Percentiles rank a stretch among this genome's conserved stretches.
Conservation (phyloP, 1,140 invertebrate species). For the Sinella curviseta region DNA sequence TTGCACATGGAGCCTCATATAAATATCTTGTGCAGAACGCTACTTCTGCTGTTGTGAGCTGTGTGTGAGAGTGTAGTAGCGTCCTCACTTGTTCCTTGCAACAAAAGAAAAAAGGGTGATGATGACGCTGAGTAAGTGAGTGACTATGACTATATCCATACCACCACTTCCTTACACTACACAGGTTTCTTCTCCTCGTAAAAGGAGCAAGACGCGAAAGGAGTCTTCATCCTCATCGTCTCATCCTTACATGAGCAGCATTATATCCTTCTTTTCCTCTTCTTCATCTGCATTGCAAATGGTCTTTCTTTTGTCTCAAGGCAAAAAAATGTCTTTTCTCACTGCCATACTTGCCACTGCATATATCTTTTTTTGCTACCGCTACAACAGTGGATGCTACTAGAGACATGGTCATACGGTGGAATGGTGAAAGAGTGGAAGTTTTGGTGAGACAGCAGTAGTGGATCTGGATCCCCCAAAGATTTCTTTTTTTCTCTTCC, state of each 20-base stretch:
- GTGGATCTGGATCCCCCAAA: neutral
- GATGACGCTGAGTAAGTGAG: neutral
- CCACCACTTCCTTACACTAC: neutral
- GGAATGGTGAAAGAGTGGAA: no score
- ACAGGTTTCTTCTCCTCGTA: neutral
- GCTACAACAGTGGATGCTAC: no score
- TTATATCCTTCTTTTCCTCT: conserved; percentile 21
- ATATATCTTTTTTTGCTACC: neutral
- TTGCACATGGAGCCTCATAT: conserved; percentile 47
- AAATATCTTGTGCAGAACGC: conserved; percentile 7
- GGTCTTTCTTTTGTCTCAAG: conserved; percentile 39
- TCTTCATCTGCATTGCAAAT: conserved; percentile 49
- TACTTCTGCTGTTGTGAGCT: neutral
- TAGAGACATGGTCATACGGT: no score
- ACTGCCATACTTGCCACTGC: neutral
- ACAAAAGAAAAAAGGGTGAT: neutral
- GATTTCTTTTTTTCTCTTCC: conserved; percentile 9
- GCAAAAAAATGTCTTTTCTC: conserved; percentile 43
- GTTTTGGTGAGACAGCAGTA: no score
- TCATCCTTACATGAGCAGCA: neutral
- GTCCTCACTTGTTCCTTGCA: no score
- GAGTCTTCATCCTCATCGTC: neutral
- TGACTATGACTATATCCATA: neutral
- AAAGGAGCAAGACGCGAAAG: neutral
- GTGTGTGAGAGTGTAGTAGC: no score